Conservation (phyloP, 2,888 invertebrate species). For the Blomia tropicalis region DNA sequence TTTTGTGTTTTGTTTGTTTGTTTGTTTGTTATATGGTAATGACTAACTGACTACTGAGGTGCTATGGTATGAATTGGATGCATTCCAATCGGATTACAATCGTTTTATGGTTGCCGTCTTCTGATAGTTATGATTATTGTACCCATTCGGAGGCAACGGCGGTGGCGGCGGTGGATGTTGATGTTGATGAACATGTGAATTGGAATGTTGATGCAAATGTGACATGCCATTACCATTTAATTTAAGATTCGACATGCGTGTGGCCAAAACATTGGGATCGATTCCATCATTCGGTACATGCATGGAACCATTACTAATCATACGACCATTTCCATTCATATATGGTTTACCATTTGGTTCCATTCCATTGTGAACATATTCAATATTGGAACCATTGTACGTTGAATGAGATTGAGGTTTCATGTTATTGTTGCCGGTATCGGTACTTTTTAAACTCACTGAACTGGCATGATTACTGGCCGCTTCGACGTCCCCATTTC, state of each 20-base stretch:
- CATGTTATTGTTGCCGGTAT: not conserved
- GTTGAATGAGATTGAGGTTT: not conserved
- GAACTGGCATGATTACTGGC: not conserved
- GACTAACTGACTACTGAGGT: no score
- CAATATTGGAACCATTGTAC: not conserved
- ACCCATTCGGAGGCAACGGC: slow-evolving; percentile 17
- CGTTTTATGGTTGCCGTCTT: slow-evolving; percentile 20
- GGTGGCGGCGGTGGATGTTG: slow-evolving; percentile 16
- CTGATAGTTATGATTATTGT: slow-evolving; percentile 8
- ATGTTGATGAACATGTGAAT: no score
- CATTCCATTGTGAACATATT: not conserved
- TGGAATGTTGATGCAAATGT: no score
- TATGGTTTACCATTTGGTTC: slow-evolving; percentile 12
- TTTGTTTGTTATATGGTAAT: no score
- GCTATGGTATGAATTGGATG: no score
- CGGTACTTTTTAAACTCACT: not conserved
- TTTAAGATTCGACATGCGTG: slow-evolving; percentile 10
- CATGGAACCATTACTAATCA: not conserved
- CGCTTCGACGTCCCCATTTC: not conserved
- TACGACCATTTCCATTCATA: slow-evolving; percentile 12
- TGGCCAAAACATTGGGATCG: slow-evolving; percentile 2
- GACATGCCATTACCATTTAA: not conserved
- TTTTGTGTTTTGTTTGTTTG: no score
- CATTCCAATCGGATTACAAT: no score
- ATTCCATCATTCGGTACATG: not conserved